A percentile compares a stretch with the other conserved stretches of the same genome.
These are phyloP conservation scores for Amphimallon solstitiale DNA, from an alignment of 2,888 invertebrate species.

Conservation along the genomic window DNA sequence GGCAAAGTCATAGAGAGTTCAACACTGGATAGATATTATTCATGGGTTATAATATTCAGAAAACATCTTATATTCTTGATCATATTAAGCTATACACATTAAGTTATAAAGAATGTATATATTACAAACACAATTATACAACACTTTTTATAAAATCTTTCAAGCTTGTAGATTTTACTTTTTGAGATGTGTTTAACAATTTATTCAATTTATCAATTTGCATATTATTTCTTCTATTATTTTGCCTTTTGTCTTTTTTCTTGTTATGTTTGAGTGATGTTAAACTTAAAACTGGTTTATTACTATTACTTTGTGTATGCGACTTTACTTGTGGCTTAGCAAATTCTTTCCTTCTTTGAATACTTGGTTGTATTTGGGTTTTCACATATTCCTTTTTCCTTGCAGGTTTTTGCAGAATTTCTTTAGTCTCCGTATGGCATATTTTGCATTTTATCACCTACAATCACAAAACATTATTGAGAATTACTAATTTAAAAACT, in stretches of 20 bases:
- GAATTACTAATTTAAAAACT: background rate
- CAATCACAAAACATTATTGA: conserved; percentile 7
- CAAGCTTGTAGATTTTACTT: conserved; percentile 15
- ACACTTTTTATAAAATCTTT: conserved; percentile 38
- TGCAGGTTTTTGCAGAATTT: conserved; percentile 1
- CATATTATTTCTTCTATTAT: background rate
- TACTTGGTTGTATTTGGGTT: too few relatives aligned
- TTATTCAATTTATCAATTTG: conserved; percentile 24
- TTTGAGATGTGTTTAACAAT: conserved; percentile 12
- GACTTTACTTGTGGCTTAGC: background rate
- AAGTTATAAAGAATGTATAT: too few relatives aligned
- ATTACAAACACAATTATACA: background rate
- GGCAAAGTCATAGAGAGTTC: too few relatives aligned
- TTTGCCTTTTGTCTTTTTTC: background rate
- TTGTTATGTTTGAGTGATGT: background rate
- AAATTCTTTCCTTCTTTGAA: background rate
- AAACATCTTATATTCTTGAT: too few relatives aligned
- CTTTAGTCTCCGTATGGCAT: conserved; percentile 15
- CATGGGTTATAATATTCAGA: too few relatives aligned
- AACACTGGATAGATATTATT: too few relatives aligned
- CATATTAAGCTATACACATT: too few relatives aligned
- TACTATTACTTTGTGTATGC: background rate
- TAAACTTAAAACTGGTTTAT: background rate
- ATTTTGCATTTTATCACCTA: conserved; percentile 32
- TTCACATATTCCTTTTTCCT: background rate